phyloP scores from a whole-genome alignment of 2,888 invertebrate genomes.

The Protophormia terraenovae region DNA sequence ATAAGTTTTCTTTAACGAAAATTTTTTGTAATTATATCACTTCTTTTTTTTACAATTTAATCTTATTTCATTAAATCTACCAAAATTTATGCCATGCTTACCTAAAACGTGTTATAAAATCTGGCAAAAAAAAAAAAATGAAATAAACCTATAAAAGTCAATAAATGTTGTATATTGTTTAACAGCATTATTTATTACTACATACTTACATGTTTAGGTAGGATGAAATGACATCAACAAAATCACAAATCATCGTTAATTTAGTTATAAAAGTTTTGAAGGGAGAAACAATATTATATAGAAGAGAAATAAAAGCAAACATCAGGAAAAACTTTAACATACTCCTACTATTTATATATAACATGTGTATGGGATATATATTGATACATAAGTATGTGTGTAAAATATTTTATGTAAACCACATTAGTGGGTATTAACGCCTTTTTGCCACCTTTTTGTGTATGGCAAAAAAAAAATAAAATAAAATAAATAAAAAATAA shows the following conservation, averaged over 20 bases:
- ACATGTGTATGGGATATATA: not conserved
- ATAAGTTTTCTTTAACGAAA: too few relatives aligned
- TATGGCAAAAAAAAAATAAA: not conserved
- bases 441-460: constrained; percentile 17
- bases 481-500: not conserved
- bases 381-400: not conserved
- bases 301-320: constrained; percentile 9
- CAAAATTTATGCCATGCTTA: not conserved
- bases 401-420: constrained; percentile 16
- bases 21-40: too few relatives aligned
- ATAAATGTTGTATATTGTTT: constrained; percentile 40
- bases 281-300: not conserved
- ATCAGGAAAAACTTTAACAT: not conserved
- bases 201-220: not conserved
- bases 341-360: not conserved
- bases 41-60: too few relatives aligned
- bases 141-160: constrained; percentile 27
- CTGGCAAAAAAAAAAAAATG: not conserved
- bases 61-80: not conserved
- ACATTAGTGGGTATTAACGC: constrained; percentile 46
- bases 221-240: constrained; percentile 4
- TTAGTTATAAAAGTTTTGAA: constrained; percentile 53
- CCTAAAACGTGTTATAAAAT: constrained; percentile 16
- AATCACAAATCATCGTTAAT: constrained; percentile 66
- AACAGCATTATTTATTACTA: constrained; percentile 60